Percentiles rank a stretch among this genome's conserved stretches.
These are phyloP conservation scores for Cinara cedri DNA, from an alignment of 2,888 invertebrate species.

Conservation along the genomic window DNA sequence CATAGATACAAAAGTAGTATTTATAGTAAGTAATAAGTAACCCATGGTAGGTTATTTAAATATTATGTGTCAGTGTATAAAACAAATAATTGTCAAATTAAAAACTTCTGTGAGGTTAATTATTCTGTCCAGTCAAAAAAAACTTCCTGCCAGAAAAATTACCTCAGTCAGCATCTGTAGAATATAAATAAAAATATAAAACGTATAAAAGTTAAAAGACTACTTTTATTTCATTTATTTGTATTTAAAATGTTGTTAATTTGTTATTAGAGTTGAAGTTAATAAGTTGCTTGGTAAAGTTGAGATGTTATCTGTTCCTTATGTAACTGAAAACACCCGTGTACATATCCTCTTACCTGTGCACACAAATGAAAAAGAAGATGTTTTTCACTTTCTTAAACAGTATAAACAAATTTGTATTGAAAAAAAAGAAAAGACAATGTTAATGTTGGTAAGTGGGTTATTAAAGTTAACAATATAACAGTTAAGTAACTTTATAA, in stretches of 20 bases:
- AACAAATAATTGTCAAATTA: too few species aligned
- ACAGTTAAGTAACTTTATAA: too few species aligned
- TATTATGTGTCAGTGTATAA: too few species aligned
- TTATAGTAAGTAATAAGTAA: too few species aligned
- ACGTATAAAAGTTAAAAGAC: not conserved
- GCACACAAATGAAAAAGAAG: conserved; percentile 66
- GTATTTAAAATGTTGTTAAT: conserved; percentile 36
- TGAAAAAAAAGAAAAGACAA: conserved; percentile 79
- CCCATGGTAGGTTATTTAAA: too few species aligned
- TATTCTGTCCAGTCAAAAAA: too few species aligned
- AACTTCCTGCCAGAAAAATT: too few species aligned
- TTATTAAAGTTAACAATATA: not conserved
- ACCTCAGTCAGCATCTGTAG: too few species aligned
- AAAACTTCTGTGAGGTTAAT: too few species aligned
- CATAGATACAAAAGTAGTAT: too few species aligned
- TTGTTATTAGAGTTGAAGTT: conserved; percentile 72
- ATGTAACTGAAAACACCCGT: conserved; percentile 91
- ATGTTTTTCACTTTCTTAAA: conserved; percentile 73
- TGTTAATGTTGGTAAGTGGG: conserved; percentile 71
- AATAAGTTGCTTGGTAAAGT: conserved; percentile 85
- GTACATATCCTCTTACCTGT: conserved; percentile 79
- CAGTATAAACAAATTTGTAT: conserved; percentile 76
- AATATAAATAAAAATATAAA: not conserved
- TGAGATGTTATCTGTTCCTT: conserved; percentile 89
- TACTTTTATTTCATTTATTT: not conserved